A percentile compares a stretch with the other conserved stretches of the same genome.
These are phyloP conservation scores for Spongilla lacustris DNA, from an alignment of 37 sponge, comb jelly and placozoan species.

Conservation along the genomic window DNA sequence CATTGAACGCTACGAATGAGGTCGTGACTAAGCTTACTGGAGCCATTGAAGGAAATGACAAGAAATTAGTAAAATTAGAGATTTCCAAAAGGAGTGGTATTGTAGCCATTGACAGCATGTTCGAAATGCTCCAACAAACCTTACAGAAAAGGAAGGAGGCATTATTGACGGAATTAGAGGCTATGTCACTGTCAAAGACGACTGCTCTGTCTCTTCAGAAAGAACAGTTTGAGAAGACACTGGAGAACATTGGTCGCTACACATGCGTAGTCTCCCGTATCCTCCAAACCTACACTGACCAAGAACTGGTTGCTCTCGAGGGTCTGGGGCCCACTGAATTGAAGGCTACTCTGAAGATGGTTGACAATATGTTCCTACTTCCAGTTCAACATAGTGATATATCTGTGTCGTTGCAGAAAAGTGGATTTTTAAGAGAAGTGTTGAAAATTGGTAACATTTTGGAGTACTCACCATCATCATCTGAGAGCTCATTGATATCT, in stretches of 20 bases:
- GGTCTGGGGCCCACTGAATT: background rate
- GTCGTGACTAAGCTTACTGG: constrained; percentile 13
- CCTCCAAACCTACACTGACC: background rate
- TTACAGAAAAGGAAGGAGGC: constrained; percentile 4
- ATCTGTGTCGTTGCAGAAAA: background rate
- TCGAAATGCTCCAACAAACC: constrained; percentile 16
- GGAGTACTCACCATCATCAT: background rate
- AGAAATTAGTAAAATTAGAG: constrained; percentile 3
- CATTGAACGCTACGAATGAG: background rate
- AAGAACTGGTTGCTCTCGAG: background rate
- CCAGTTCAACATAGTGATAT: background rate
- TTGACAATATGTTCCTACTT: background rate
- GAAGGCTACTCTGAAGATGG: background rate
- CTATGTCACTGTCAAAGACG: constrained; percentile 10
- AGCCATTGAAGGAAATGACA: constrained; percentile 30
- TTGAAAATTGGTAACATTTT: background rate
- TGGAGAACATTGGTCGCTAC: background rate
- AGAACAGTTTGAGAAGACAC: constrained; percentile 24
- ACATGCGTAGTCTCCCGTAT: background rate
- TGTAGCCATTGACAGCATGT: constrained; percentile 3
- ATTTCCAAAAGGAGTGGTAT: constrained; percentile 9
- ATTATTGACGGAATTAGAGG: constrained; percentile 19
- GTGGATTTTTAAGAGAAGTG: background rate
- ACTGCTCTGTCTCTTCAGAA: constrained; percentile 21
- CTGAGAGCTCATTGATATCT: background rate